phyloP scores from a whole-genome alignment of 2,113 vertebrate species.

The Diadophis punctatus region DNA sequence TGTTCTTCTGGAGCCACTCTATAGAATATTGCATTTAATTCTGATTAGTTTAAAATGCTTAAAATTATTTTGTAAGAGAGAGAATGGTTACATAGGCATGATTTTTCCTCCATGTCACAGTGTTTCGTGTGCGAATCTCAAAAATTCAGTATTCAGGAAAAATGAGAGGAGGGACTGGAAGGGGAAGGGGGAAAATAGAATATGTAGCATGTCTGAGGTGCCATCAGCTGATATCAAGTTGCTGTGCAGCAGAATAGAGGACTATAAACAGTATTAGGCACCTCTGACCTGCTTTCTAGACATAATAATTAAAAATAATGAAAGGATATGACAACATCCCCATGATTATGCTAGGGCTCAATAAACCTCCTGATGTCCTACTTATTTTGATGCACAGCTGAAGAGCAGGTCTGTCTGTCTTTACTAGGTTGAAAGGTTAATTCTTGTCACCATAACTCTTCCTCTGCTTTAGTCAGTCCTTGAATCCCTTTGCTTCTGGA shows the following conservation, averaged over 20 bases:
- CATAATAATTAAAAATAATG: constrained; percentile 5
- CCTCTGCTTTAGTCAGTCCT: neutral
- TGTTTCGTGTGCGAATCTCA: neutral
- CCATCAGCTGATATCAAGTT: neutral
- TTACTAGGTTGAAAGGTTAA: neutral
- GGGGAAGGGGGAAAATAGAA: neutral
- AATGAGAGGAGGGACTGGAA: neutral
- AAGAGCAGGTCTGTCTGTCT: neutral
- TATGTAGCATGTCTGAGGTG: neutral
- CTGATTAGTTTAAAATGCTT: neutral
- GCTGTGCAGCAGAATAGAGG: neutral
- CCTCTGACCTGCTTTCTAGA: neutral
- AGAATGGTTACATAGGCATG: neutral
- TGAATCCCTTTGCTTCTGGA: neutral
- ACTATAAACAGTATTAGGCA: neutral
- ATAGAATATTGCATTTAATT: neutral
- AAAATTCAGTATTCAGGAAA: neutral
- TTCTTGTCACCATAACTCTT: neutral
- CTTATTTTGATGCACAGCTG: neutral
- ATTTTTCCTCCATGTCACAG: neutral
- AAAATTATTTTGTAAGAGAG: neutral
- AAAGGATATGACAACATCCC: neutral
- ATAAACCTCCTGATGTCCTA: neutral
- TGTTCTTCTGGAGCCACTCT: neutral
- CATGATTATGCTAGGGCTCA: neutral